phyloP scores from a whole-genome alignment of 2,113 vertebrate species.

The Nymphicus hollandicus region DNA sequence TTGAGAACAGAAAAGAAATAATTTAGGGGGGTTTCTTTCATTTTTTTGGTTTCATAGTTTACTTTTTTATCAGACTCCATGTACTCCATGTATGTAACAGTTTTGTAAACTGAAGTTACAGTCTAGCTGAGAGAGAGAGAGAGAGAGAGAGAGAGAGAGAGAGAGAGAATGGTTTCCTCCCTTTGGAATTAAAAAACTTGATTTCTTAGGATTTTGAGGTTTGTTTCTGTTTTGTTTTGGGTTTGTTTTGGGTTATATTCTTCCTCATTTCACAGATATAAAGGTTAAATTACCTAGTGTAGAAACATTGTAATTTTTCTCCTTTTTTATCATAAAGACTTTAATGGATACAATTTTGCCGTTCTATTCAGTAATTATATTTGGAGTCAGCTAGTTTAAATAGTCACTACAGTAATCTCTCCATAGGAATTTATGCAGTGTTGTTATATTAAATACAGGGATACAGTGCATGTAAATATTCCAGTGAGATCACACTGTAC shows the following conservation, averaged over 20 bases:
- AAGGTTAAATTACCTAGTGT: background rate
- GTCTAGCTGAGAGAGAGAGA: background rate
- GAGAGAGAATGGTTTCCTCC: background rate
- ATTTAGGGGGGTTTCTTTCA: background rate
- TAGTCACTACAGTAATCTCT: background rate
- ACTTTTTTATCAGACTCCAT: background rate
- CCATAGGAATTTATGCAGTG: background rate
- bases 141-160: background rate
- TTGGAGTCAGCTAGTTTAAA: background rate
- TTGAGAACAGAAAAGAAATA: background rate
- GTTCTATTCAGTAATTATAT: slow-evolving; percentile 4
- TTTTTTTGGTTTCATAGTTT: background rate
- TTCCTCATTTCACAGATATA: background rate
- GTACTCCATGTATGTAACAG: background rate
- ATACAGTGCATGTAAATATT: background rate
- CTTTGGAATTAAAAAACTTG: background rate
- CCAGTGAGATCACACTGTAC: background rate
- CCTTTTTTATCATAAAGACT: background rate
- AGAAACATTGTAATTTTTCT: background rate
- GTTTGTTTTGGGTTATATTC: too few relatives aligned
- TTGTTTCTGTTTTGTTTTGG: background rate
- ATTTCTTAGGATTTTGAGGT: background rate
- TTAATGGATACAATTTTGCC: background rate
- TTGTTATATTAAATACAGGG: background rate
- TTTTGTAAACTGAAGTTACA: background rate